phyloP scores from a whole-genome alignment of 2,888 invertebrate genomes.

The Troides aeacus region DNA sequence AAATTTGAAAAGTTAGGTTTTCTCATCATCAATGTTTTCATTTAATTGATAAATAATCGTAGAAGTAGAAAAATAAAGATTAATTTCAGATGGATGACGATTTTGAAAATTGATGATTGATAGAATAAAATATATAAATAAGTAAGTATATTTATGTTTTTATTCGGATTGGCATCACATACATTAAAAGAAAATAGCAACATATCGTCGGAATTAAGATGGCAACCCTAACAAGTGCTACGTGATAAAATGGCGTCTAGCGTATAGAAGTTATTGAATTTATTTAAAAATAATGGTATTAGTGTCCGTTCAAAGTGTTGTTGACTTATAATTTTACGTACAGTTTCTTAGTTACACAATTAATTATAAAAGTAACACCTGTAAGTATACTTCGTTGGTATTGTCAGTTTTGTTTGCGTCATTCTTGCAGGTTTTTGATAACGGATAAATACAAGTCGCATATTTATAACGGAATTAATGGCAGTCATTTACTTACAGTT shows the following conservation, averaged over 20 bases:
- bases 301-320: constrained; percentile 31
- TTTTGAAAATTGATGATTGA: too few species aligned
- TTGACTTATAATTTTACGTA: constrained; percentile 41
- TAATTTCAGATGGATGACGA: too few species aligned
- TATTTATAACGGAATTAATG: constrained; percentile 51
- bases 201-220: constrained; percentile 18
- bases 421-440: constrained; percentile 59
- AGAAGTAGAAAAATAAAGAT: too few species aligned
- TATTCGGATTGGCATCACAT: not conserved
- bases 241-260: constrained; percentile 71
- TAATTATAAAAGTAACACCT: constrained; percentile 39
- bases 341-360: constrained; percentile 31
- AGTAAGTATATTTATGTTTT: not conserved
- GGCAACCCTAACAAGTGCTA: constrained; percentile 45
- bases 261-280: constrained; percentile 50
- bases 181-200: not conserved
- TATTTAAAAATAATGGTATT: constrained; percentile 44
- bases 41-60: too few species aligned
- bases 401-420: constrained; percentile 39
- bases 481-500: constrained; percentile 71
- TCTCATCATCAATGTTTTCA: too few species aligned
- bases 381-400: constrained; percentile 48
- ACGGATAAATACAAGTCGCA: constrained; percentile 58
- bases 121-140: too few species aligned
- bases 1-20: too few species aligned